Base-by-base conservation (phyloP, 2,888 invertebrate species). In the Aplocera efformata region DNA sequence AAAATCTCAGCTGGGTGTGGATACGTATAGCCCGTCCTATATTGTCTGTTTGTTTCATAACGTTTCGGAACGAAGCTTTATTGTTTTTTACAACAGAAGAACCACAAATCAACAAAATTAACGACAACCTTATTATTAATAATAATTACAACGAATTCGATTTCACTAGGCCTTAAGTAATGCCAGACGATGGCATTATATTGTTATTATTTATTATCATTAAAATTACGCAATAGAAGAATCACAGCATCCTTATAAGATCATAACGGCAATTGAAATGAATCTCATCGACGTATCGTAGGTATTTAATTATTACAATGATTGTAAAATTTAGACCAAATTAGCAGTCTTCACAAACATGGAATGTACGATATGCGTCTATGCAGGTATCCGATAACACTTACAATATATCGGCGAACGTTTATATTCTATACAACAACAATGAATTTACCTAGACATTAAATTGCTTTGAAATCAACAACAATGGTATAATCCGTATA, bases 361-460 rank as follows among this genome's bases (percentile, higher is more conserved):
- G 88, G 88, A 88, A 88, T 88, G 86, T 86, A 82, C 83, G 86
- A 88, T 88, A 88, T 88, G 88, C 86, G 85, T 80, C 83, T 85
- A 84, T 81, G 83, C 81, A 84, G 80, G 80, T 84, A 82, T 82
- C 78, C 80, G 79, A 80, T 83, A 83, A 85, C 81, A 84, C 82
- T 85, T 84, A 82, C 75, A 67, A 75, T 63, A 79, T 79, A 80
- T 79, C 79, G 76, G 82, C 73, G 69, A 78, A 81, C 78, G 69
- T 74, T 77, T 75, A 80, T 69, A 48, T 59, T 78, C 80, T 86
- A 82, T 77, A 85, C 77, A 85, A 85, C 83, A 86, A 85, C 83
- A 84, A 85, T 77, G 69, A 76, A 70, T 74, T 51, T 78, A 81
- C 61, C 74, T 82, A 83, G 63, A 42, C 37, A 32, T 69, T 62